A percentile compares a stretch with the other conserved stretches of the same genome.
These are phyloP conservation scores for Mus musculus DNA, from an alignment of 2,113 vertebrate species.

Conservation along the genomic window DNA sequence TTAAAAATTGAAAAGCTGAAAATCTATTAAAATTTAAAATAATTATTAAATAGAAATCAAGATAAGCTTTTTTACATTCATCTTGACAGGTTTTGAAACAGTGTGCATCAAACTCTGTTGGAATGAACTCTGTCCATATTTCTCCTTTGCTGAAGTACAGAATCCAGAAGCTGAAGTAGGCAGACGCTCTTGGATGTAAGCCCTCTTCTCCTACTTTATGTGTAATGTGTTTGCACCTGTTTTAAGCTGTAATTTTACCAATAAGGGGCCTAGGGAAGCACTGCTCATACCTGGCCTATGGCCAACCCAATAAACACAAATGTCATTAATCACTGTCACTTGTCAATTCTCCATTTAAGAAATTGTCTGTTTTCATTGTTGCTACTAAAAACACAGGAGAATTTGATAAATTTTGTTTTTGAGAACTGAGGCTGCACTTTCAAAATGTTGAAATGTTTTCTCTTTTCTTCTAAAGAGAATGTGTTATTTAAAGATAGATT, in stretches of 20 bases:
- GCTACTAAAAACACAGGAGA: constrained; percentile 67
- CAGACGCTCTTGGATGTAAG: constrained; percentile 70
- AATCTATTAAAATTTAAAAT: neutral
- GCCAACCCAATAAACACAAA: constrained; percentile 77
- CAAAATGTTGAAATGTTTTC: constrained; percentile 2
- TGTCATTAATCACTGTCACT: constrained; percentile 83
- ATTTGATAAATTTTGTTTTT: constrained; percentile 75
- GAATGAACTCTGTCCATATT: constrained; percentile 59
- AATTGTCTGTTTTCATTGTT: constrained; percentile 80
- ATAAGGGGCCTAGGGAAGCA: constrained; percentile 65
- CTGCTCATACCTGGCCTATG: constrained; percentile 54
- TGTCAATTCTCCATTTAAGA: constrained; percentile 83
- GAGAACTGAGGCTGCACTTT: constrained; percentile 51
- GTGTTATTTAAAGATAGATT: constrained; percentile 52
- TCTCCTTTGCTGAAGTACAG: constrained; percentile 53
- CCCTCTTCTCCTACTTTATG: constrained; percentile 60
- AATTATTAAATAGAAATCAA: constrained; percentile 52
- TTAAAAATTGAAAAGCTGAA: constrained; percentile 11
- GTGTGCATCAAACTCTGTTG: constrained; percentile 47
- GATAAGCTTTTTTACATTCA: constrained; percentile 43
- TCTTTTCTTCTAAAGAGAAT: neutral
- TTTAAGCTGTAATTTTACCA: constrained; percentile 76
- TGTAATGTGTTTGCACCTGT: constrained; percentile 77
- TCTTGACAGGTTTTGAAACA: constrained; percentile 56
- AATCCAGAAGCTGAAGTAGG: constrained; percentile 42